Evolutionary conservation across 2,888 invertebrate genomes (phyloP).

Genomic region (Eupithecia abbreviata): DNA sequence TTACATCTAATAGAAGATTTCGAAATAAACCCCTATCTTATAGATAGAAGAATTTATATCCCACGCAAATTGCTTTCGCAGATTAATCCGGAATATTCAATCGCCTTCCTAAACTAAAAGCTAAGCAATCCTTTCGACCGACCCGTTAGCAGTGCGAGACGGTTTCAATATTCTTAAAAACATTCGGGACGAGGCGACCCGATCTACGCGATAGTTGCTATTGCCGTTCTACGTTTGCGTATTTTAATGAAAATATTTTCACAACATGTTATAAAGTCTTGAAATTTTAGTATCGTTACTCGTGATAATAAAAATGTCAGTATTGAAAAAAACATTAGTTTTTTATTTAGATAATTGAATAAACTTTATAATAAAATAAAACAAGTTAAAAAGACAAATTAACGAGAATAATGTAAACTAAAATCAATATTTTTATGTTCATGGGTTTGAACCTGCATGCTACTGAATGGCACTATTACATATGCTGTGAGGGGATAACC

Average conservation of each 20-base stretch:
- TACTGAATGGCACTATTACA: too few species aligned
- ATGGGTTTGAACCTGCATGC: too few species aligned
- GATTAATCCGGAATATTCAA: conserved; percentile 37
- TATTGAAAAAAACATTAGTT: too few species aligned
- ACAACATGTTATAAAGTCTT: too few species aligned
- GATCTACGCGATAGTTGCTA: conserved; percentile 48
- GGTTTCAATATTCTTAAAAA: conserved; percentile 77
- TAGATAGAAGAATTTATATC: not conserved
- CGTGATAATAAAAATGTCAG: too few species aligned
- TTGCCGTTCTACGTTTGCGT: not conserved
- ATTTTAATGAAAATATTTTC: conserved; percentile 5
- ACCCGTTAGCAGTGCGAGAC: conserved; percentile 63
- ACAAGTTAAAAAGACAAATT: too few species aligned
- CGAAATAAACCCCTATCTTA: not conserved
- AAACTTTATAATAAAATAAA: too few species aligned
- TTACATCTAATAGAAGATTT: not conserved
- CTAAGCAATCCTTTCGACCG: conserved; percentile 69
- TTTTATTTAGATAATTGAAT: too few species aligned
- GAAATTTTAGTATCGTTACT: too few species aligned
- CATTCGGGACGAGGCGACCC: conserved; percentile 61
- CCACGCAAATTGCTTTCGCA: conserved; percentile 21
- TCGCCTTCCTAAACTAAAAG: conserved; percentile 57
- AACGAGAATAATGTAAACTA: too few species aligned
- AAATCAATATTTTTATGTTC: too few species aligned
- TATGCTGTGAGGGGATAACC: too few species aligned